Percentiles rank a stretch among this genome's conserved stretches.
Evolutionary conservation across 2,113 vertebrate genomes (phyloP).

Genomic region (Pollimyrus isidori): DNA sequence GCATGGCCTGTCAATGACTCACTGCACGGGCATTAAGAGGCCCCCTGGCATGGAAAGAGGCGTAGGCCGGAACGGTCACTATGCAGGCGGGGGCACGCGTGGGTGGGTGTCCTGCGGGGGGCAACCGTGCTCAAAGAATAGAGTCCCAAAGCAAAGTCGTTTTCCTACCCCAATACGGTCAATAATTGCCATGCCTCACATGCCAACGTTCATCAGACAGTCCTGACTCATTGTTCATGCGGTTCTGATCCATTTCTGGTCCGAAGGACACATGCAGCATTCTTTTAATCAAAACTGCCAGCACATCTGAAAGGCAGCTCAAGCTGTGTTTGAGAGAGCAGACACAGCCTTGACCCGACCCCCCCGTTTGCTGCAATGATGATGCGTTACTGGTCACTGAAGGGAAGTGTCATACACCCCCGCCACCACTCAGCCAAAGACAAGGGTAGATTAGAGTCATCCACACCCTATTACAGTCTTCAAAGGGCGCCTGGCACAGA

Average conservation of each 20-base stretch:
- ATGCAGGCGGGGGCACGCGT: not conserved
- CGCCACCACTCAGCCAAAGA: not conserved
- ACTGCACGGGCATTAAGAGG: not conserved
- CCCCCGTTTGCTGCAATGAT: not conserved
- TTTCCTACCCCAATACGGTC: slow-evolving; percentile 12
- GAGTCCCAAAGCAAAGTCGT: not conserved
- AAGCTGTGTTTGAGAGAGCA: not conserved
- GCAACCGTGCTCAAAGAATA: not conserved
- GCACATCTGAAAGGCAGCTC: not conserved
- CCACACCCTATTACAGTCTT: not conserved
- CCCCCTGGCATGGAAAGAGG: not conserved
- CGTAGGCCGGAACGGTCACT: slow-evolving; percentile 4
- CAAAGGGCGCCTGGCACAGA: not conserved
- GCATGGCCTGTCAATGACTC: not conserved
- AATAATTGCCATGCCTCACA: not conserved
- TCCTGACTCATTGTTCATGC: not conserved
- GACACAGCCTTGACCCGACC: not conserved
- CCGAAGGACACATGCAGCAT: not conserved
- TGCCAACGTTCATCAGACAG: not conserved
- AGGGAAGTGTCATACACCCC: not conserved
- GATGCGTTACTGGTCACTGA: not conserved
- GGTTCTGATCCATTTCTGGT: not conserved
- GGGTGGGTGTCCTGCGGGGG: not conserved
- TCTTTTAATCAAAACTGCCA: not conserved
- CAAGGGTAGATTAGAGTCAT: not conserved